Evolutionary conservation across 2,888 invertebrate genomes (phyloP).

Genomic region (Leucoptera coffeella): DNA sequence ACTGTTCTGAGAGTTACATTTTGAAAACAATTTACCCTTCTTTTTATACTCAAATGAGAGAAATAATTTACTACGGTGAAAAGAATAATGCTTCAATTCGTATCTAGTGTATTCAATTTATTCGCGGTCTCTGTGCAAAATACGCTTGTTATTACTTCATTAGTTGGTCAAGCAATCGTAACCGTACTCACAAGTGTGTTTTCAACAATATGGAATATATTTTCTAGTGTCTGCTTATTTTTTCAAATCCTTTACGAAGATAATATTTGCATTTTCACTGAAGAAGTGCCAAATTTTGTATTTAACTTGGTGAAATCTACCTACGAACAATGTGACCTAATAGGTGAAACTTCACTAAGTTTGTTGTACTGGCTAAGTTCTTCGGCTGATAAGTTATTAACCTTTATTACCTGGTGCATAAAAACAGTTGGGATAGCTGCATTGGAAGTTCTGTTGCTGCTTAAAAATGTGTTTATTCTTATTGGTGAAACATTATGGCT

Average conservation of each 20-base stretch:
- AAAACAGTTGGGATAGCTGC: slow-evolving; percentile 13
- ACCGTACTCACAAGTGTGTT: slow-evolving; percentile 13
- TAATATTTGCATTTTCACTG: slow-evolving; percentile 25
- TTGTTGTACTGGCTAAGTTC: slow-evolving; percentile 11
- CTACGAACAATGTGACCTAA: slow-evolving; percentile 11
- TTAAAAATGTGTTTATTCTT: slow-evolving; percentile 22
- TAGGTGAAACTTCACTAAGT: slow-evolving; percentile 11
- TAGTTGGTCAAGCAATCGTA: slow-evolving; percentile 29
- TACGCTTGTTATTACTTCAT: slow-evolving; percentile 20
- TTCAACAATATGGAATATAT: slow-evolving; percentile 12
- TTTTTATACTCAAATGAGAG: too few relatives aligned
- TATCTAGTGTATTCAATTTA: too few relatives aligned
- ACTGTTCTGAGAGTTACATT: too few relatives aligned
- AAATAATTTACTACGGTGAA: too few relatives aligned
- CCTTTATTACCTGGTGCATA: slow-evolving; percentile 13
- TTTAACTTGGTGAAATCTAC: too few relatives aligned
- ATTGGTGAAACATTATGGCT: slow-evolving; percentile 32
- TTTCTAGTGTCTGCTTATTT: slow-evolving; percentile 17
- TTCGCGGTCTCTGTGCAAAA: too few relatives aligned
- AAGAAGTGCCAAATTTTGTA: slow-evolving; percentile 30
- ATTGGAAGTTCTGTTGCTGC: slow-evolving; percentile 17
- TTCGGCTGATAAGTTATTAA: slow-evolving; percentile 11
- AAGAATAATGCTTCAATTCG: too few relatives aligned
- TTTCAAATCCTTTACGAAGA: slow-evolving; percentile 39
- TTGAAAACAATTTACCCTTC: too few relatives aligned